Percentiles rank a stretch among this genome's conserved stretches.
Conservation (phyloP, 2,113 vertebrate species). For the Antennarius striatus region DNA sequence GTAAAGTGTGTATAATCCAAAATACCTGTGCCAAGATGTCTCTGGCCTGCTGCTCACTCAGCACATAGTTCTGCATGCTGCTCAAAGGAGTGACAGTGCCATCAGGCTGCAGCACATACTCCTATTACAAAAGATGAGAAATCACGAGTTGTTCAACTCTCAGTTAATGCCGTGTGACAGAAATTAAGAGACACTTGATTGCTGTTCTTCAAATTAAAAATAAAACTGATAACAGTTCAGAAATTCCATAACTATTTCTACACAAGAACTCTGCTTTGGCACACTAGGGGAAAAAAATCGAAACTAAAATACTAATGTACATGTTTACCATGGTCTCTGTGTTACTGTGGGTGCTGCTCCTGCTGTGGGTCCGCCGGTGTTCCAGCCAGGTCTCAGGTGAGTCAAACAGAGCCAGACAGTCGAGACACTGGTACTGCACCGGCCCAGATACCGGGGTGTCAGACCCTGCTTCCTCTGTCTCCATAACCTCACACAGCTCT, state of each 20-base stretch:
- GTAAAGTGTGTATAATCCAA: not conserved
- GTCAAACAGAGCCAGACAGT: slow-evolving; percentile 87
- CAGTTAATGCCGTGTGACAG: not conserved
- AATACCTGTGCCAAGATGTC: slow-evolving; percentile 82
- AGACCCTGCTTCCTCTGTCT: slow-evolving; percentile 46
- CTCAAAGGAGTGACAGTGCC: slow-evolving; percentile 77
- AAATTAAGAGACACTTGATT: not conserved
- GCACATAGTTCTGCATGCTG: slow-evolving; percentile 79
- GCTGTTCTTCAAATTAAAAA: not conserved
- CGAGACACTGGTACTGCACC: slow-evolving; percentile 89
- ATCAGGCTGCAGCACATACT: slow-evolving; percentile 80
- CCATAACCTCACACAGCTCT: slow-evolving; percentile 77
- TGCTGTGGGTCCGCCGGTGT: slow-evolving; percentile 83
- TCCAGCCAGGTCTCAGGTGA: slow-evolving; percentile 86
- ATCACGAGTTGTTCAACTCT: not conserved
- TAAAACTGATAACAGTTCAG: not conserved
- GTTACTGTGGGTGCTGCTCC: slow-evolving; percentile 78
- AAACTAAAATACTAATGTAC: no score
- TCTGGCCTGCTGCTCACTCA: slow-evolving; percentile 81
- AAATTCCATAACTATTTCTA: not conserved
- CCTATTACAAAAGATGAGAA: slow-evolving; percentile 53
- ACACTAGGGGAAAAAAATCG: no score
- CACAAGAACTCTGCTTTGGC: no score
- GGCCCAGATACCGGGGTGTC: slow-evolving; percentile 64
- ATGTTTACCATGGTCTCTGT: slow-evolving; percentile 63